Base-by-base conservation (phyloP, 1,140 invertebrate genomes). In the Brachionus angularis region DNA sequence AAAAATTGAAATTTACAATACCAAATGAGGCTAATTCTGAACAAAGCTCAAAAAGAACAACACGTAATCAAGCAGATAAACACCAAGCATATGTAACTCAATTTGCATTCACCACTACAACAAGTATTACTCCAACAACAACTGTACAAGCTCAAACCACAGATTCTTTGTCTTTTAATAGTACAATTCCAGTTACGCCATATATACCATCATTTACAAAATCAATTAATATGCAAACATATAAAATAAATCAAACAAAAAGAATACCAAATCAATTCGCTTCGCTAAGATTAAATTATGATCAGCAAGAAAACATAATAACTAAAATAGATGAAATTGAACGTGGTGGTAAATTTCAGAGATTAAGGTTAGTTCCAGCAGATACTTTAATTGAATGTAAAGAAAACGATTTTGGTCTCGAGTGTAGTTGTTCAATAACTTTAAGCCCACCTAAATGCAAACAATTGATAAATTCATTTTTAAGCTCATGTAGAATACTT, bases 401-500 rank as follows among this genome's bases (percentile, higher is more conserved):
- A 67, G 62, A 67, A 50, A 67, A 67, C 23, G 62, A 67, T 50
- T 67, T 67, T 67, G 62, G 62, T 4, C 62, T 67, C 25, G 62
- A 67, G 23, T 67, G 62, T 46, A 67, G 62, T 31, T 67, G 62
- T 25, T 67, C 62, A 67, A 67, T 67, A 31, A 67, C 62, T 2
- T 27, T 67, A 25, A 67, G 62, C 25, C 62, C 62, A n/a, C 62
- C 62, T 10, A 67, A 67, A 33, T 67, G 62, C 29, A 67, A 67
- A 50, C 62, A 67, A 50, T 50, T 67, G 27, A 67, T 67, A 18
- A 67, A 67, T 47, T 67, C 62, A 46, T 67, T 67, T 67, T 67
- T 67, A 25, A 67, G 62, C 29, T 67, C 62, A 33, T 67, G 62
- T 18, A 16, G 47, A n/a, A 67, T 67, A 16, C 18, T 67, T 0